Evolutionary conservation across 2,113 vertebrate species (phyloP), one percentile per base, ranked within the genome.

Genomic region (Ochotona curzoniae): DNA sequence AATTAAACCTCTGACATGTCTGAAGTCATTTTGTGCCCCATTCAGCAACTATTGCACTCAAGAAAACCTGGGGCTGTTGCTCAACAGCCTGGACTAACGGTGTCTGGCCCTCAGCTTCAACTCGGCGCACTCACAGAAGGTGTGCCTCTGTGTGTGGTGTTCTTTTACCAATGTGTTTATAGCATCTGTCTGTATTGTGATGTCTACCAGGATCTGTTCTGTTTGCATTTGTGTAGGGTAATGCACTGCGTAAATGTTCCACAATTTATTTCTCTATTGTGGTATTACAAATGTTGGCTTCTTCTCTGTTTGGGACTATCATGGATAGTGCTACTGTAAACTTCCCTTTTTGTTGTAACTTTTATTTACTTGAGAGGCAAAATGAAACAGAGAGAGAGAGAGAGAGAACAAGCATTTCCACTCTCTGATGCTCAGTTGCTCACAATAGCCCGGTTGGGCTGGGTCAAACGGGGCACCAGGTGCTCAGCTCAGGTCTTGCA

Each of bases 11-110:
- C 38, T 44, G 38, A 44, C 30, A 6, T 7, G 7, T 2, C 32
- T 7, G 28, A 38, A 57, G 32, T 35, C 0, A 4, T 28, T 8
- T 8, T 44, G n/a, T 7, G 32, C 26, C 11, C n/a, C 14, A 28
- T 66, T 10, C 1, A 21, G 60, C 10, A 32, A 49, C 8, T 18
- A 3, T 2, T 30, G 26, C 20, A 6, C 13, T 17, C 14, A n/a
- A 80, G 23, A 26, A 21, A 64, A 28, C 79, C 17, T 57, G 20
- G 28, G 66, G 49, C 60, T 17, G 2, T 14, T 83, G 9, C 21
- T 23, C 8, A 23, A 4, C 28, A 54, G 5, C 74, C 8, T 0
- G 8, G 63, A 15, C 3, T 5, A 7, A 13, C 3, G 23, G 26
- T 35, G 18, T 38, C 54, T 57, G 54, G 2, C 4, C 44, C 44